phyloP scores from a whole-genome alignment of 1,140 invertebrate genomes.

The Magallana angulata region DNA sequence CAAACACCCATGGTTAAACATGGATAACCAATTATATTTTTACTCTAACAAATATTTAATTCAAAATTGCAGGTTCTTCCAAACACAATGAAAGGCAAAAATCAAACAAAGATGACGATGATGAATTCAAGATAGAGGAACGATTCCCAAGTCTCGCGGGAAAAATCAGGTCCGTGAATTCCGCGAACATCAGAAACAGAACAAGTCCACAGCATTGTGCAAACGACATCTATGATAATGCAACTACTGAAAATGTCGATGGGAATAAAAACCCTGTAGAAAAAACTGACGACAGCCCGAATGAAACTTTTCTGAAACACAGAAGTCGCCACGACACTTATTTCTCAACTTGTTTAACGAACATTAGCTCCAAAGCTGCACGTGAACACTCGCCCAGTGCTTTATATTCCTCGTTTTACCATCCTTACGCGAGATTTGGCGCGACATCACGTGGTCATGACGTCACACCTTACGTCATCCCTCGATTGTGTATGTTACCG shows the following conservation, averaged over 20 bases:
- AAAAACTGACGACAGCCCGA: background rate
- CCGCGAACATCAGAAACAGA: background rate
- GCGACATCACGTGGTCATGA: constrained; percentile 11
- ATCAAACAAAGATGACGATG: constrained; percentile 31
- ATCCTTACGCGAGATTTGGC: background rate
- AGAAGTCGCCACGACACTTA: background rate
- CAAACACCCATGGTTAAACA: too few relatives aligned
- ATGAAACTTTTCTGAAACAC: background rate
- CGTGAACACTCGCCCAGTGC: background rate
- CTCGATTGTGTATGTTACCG: constrained; percentile 15
- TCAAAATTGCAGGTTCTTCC: background rate
- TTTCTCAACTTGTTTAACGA: constrained; percentile 21
- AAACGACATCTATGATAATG: too few relatives aligned
- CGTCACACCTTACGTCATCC: constrained; percentile 24
- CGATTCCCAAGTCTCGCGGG: constrained; percentile 18
- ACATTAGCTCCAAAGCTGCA: constrained; percentile 5
- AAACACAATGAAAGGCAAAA: background rate
- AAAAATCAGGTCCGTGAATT: background rate
- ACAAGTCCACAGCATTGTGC: background rate
- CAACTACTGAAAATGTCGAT: background rate
- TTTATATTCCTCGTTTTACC: background rate
- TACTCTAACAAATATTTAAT: background rate
- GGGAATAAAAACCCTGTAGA: background rate
- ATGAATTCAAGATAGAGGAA: constrained; percentile 48
- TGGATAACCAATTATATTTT: too few relatives aligned